phyloP scores from a whole-genome alignment of 2,113 vertebrate species.

The Pomatostomus ruficeps region DNA sequence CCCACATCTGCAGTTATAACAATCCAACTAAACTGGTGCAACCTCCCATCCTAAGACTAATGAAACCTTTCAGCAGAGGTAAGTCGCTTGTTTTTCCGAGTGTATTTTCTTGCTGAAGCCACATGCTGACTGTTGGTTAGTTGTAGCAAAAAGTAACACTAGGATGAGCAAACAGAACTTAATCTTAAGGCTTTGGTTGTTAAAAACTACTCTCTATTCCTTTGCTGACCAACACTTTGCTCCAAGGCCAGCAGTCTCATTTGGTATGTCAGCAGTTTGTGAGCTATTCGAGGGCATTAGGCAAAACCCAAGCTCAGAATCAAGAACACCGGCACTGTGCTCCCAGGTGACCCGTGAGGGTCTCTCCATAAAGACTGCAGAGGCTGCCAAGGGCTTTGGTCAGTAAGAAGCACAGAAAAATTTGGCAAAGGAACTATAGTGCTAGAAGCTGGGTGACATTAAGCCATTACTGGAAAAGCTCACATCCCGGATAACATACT shows the following conservation, averaged over 20 bases:
- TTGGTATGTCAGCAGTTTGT: background rate
- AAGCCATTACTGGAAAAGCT: background rate
- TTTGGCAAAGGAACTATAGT: background rate
- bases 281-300: background rate
- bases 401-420: background rate
- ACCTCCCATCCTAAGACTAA: background rate
- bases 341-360: fast-evolving
- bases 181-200: background rate
- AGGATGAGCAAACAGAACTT: background rate
- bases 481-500: background rate
- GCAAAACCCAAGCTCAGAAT: background rate
- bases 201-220: background rate
- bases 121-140: background rate
- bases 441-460: background rate
- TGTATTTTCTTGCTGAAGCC: background rate
- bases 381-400: background rate
- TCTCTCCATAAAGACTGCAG: background rate
- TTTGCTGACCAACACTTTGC: background rate
- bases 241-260: background rate
- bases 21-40: background rate
- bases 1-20: background rate
- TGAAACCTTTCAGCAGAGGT: background rate
- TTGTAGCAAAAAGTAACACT: background rate
- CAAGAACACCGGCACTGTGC: background rate
- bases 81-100: background rate